Evolutionary conservation across 1,140 invertebrate genomes (phyloP), one percentile per base, ranked within the genome.

Genomic region (Pseudomyrmex sp.): DNA sequence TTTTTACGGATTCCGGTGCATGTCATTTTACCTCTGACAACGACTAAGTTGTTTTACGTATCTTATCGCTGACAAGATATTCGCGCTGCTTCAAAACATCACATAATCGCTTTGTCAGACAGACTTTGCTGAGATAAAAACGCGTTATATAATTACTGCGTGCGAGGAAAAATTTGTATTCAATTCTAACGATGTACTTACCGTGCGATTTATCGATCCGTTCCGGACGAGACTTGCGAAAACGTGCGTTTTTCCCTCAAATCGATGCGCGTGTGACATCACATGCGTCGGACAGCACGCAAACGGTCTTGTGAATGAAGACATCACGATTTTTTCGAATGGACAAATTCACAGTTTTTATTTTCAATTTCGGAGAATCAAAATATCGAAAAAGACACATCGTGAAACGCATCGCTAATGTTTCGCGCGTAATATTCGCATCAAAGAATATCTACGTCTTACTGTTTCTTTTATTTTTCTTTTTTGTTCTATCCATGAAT

Each of bases 241-340:
- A 5, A 23, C 10, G 20, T 5, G 5, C 13, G 13, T 8, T 35
- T 35, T 35, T 35, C 0, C 35, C 35, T 35, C 35, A 35, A 35
- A 35, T 4, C 35, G 35, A 35, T 35, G 5, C 35, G 5, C 35
- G 5, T 7, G 35, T 35, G 35, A 35, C 7, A 35, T 35, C 35
- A 35, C 35, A 35, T 26, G 26, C 26, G 26, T 35, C 35, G 35
- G 5, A 35, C 26, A 18, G 26, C 2, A 26, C 18, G 18, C 26
- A 26, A 20, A 10, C 50, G 35, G 4, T 52, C 50, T 54, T 9
- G 50, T 20, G 44, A 79, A 70, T 59, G 65, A 79, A 20, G 20
- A 18, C 20, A 46, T 70, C 66, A 70, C 13, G 65, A 70, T 70
- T 79, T 35, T 35, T 35, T 35, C 52, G 52, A 23, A 77, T 68